Evolutionary conservation across 1,140 invertebrate genomes (phyloP).

Genomic region (Ostrea denselamellosa): DNA sequence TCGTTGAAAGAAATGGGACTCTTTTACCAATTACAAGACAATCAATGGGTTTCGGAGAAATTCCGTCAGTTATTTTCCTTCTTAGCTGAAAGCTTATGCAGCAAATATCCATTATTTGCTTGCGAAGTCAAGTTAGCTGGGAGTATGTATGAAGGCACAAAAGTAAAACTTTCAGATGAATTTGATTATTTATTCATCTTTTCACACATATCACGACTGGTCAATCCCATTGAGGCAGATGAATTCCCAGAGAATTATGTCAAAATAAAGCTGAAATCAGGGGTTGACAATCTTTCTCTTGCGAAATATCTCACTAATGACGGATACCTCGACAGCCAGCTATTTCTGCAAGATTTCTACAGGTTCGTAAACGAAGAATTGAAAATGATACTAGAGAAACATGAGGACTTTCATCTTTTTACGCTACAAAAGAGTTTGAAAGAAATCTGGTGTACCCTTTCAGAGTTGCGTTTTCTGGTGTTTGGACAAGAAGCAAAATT

Average conservation of each 20-base stretch:
- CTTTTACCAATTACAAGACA: conserved; percentile 42
- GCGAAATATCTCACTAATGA: conserved; percentile 16
- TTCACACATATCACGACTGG: neutral
- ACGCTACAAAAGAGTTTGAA: neutral
- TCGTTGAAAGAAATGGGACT: conserved; percentile 38
- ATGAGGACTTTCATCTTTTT: neutral
- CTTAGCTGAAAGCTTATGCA: conserved; percentile 2
- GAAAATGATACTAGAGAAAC: neutral
- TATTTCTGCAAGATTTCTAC: conserved; percentile 36
- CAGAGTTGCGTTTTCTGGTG: neutral
- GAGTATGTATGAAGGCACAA: conserved; percentile 48
- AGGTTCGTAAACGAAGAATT: conserved; percentile 17
- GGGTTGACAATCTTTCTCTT: neutral
- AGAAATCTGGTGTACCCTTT: conserved; percentile 20
- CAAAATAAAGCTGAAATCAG: conserved; percentile 26
- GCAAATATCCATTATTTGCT: conserved; percentile 14
- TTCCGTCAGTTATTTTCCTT: neutral
- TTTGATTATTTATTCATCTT: conserved; percentile 50
- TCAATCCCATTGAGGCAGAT: neutral
- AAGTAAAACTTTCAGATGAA: conserved; percentile 47
- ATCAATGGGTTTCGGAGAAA: conserved; percentile 21
- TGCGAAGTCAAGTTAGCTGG: conserved; percentile 43
- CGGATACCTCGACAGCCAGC: conserved; percentile 26
- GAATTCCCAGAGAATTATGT: conserved; percentile 40
- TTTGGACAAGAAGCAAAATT: conserved; percentile 33